Conservation (phyloP, 2,888 invertebrate species). For the Oxycera nigricornis region DNA sequence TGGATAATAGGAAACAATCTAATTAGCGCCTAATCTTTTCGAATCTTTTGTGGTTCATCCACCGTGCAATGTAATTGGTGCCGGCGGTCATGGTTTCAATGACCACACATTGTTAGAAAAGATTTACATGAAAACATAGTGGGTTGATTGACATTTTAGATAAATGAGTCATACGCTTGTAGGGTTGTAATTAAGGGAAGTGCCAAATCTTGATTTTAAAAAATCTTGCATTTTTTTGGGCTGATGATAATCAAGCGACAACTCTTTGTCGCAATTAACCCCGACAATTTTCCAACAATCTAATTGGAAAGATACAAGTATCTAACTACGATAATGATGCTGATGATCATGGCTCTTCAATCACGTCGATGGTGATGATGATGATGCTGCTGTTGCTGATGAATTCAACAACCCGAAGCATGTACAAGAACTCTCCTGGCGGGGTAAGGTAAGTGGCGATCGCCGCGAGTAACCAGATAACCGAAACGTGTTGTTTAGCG, state of each 20-base stretch:
- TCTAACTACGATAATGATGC: conserved; percentile 20
- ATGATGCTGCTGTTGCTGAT: conserved; percentile 9
- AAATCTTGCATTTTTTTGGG: no score
- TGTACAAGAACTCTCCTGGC: not conserved
- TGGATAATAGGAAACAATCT: not conserved
- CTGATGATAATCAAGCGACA: no score
- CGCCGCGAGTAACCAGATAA: conserved; percentile 10
- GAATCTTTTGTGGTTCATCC: not conserved
- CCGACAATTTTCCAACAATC: not conserved
- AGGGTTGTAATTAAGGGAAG: no score
- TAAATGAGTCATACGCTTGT: not conserved
- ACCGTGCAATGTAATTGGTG: no score
- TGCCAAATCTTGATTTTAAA: no score
- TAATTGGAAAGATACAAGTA: not conserved
- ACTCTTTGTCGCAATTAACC: not conserved
- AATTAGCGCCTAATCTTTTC: not conserved
- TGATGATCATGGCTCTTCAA: conserved; percentile 17
- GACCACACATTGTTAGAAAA: not conserved
- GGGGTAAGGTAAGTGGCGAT: not conserved
- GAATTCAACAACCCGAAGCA: conserved; percentile 29
- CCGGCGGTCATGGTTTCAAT: not conserved
- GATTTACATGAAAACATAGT: not conserved
- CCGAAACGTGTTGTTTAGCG: conserved; percentile 21
- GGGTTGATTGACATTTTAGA: not conserved
- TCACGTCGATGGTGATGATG: conserved; percentile 4